These are phyloP conservation scores for Galerucella pusilla DNA, from an alignment of 2,888 invertebrate species.

Conservation along the genomic window DNA sequence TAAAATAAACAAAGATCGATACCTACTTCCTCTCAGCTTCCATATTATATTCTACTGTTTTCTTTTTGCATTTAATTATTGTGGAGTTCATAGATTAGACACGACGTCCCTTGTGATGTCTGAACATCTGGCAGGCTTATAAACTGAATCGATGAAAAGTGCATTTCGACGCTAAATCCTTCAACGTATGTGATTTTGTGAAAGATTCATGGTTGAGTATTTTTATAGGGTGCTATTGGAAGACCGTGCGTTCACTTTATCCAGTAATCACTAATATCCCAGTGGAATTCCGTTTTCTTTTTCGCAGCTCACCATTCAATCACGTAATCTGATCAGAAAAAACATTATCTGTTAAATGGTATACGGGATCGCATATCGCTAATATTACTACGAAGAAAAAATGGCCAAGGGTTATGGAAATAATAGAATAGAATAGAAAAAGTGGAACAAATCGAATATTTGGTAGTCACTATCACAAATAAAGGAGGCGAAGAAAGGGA, in stretches of 20 bases:
- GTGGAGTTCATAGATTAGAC: constrained; percentile 17
- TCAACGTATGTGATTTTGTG: constrained; percentile 25
- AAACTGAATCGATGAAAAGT: constrained; percentile 19
- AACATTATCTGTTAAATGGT: not conserved
- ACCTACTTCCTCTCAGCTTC: not conserved
- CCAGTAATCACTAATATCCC: not conserved
- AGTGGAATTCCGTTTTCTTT: constrained; percentile 13
- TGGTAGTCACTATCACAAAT: no score
- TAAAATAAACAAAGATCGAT: no score
- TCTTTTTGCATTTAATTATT: constrained; percentile 26
- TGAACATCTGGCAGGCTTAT: constrained; percentile 26
- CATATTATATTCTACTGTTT: constrained; percentile 11
- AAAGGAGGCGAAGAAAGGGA: no score
- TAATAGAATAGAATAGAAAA: no score
- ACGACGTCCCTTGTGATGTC: constrained; percentile 23
- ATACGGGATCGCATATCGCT: not conserved
- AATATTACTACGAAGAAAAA: not conserved
- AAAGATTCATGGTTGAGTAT: constrained; percentile 26
- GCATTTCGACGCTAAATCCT: constrained; percentile 22
- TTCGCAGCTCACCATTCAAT: not conserved
- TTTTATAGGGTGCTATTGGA: constrained; percentile 20
- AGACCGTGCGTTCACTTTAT: constrained; percentile 15
- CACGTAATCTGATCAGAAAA: not conserved
- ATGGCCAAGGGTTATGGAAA: no score
- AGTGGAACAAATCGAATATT: no score